These are phyloP conservation scores for Ennomos fuscantarius DNA, from an alignment of 2,888 invertebrate species.

Conservation along the genomic window DNA sequence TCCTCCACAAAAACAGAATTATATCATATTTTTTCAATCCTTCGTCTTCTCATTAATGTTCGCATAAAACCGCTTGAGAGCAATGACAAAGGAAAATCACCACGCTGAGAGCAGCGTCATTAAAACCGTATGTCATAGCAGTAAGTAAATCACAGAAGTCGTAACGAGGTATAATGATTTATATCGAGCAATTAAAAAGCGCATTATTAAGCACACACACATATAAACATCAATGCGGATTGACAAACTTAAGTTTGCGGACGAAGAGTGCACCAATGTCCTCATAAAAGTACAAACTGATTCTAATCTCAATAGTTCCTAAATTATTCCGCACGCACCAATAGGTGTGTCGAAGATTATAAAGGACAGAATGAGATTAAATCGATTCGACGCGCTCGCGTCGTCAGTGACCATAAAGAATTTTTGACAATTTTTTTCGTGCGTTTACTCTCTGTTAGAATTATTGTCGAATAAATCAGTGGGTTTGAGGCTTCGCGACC, in stretches of 20 bases:
- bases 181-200: conserved; percentile 79
- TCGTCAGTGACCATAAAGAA: conserved; percentile 67
- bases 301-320: background rate
- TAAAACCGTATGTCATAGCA: conserved; percentile 77
- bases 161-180: conserved; percentile 80
- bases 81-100: conserved; percentile 72
- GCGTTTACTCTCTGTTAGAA: conserved; percentile 57
- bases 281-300: background rate
- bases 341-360: conserved; percentile 37
- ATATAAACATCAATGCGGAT: conserved; percentile 23
- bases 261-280: conserved; percentile 10
- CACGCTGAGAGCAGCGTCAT: conserved; percentile 59
- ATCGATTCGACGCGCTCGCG: conserved; percentile 71
- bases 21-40: conserved; percentile 56
- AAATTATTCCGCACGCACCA: conserved; percentile 24
- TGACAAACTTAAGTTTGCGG: conserved; percentile 23
- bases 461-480: conserved; percentile 75
- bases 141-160: conserved; percentile 80
- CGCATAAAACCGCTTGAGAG: conserved; percentile 64
- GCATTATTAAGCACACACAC: conserved; percentile 65
- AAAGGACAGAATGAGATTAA: conserved; percentile 68
- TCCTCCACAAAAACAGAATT: conserved; percentile 53
- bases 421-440: conserved; percentile 71
- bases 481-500: conserved; percentile 72
- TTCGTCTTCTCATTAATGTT: conserved; percentile 76